Base-by-base conservation (phyloP, 2,888 invertebrate genomes). In the Gibbula magus region DNA sequence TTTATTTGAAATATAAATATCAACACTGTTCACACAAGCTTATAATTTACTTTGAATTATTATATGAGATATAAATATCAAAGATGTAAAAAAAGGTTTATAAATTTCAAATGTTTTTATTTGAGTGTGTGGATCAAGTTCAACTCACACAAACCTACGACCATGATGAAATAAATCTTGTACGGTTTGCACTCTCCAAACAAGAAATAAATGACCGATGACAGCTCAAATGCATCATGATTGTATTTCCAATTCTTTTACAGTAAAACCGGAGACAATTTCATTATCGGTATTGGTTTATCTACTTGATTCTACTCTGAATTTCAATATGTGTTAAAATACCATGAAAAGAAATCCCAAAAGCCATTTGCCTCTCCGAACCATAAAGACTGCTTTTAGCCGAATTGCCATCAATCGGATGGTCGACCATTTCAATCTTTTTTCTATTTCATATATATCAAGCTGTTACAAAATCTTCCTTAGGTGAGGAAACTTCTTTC, bases 221-320 rank as follows among this genome's bases (percentile, higher is more conserved):
- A 29, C 25, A 61, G 29, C 25, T 16, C 61, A 61, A 61, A 61
- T 29, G 13, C 16, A 61, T 61, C 29, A 61, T 16, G 61, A 61
- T 25, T 22, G 16, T 61, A 25, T 61, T 61, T 61, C 29, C 29
- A 61, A 29, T 61, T 61, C 61, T 29, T 61, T 61, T 18, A n/a
- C 61, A 29, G 25, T 25, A 13, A 29, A 61, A 29, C 5, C 25
- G 61, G 29, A 61, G 61, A 29, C 61, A 61, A 61, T 61, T 61
- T 61, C 61, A 61, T 61, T 61, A 61, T 29, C 61, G 25, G 61
- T 61, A 61, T 61, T 25, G 61, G 61, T 29, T 29, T 61, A 61
- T 29, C 61, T 61, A 29, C 16, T 29, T 29, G 25, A 61, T 61
- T n/a, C 61, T 29, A 10, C 29, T 16, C 25, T 25, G 25, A 29